These are phyloP conservation scores for Tetranychus piercei DNA, from an alignment of 2,888 invertebrate species.

Conservation along the genomic window DNA sequence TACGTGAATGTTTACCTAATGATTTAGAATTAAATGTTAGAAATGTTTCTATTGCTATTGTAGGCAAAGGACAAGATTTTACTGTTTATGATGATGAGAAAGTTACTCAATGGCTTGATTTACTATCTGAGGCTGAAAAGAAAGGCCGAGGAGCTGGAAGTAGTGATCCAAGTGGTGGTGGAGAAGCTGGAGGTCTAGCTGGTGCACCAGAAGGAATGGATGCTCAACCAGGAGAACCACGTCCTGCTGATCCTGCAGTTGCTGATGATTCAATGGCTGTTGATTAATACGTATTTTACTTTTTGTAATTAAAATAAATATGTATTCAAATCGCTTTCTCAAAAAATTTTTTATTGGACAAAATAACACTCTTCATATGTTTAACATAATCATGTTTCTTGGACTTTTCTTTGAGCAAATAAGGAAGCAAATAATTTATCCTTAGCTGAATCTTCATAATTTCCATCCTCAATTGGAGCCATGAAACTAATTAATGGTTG, in stretches of 20 bases:
- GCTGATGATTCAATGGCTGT: neutral
- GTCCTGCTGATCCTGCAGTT: conserved; percentile 13
- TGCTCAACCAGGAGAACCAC: conserved; percentile 2
- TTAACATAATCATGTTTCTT: neutral
- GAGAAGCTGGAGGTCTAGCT: neutral
- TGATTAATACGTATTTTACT: neutral
- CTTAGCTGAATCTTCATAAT: conserved; percentile 58
- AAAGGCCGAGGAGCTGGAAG: conserved; percentile 3
- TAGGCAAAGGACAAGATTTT: conserved; percentile 64
- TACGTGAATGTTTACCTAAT: conserved; percentile 85
- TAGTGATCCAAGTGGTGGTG: neutral
- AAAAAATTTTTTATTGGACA: no score
- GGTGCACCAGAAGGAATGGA: conserved; percentile 10
- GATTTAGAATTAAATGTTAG: conserved; percentile 79
- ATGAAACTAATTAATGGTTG: conserved; percentile 71
- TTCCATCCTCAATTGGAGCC: conserved; percentile 52
- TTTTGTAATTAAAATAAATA: no score
- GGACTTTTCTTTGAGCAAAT: conserved; percentile 16
- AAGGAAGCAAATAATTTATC: conserved; percentile 56
- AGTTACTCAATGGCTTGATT: conserved; percentile 32
- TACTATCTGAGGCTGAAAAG: neutral
- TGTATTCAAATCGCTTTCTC: no score
- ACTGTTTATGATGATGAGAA: conserved; percentile 59
- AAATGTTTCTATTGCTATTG: conserved; percentile 83
- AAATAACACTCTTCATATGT: no score